Evolutionary conservation across 2,797 vertebrate species (phyloP), one percentile per base, ranked within the genome.

Genomic region (Rhynchotus rufescens): DNA sequence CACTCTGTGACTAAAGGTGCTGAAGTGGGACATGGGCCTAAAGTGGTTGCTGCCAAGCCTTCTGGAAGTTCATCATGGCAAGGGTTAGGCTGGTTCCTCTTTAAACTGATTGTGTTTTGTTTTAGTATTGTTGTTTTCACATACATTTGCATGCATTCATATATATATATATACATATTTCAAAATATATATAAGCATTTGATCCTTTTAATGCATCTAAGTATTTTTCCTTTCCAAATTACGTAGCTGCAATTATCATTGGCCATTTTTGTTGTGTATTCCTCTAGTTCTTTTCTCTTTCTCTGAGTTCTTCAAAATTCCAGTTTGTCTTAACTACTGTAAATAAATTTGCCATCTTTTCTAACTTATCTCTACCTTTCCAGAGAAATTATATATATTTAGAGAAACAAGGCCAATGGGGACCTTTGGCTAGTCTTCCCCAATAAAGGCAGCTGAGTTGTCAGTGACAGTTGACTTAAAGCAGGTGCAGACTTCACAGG

Each of bases 151-250:
- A 54, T 54, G 15, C 52, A 30, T 54, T 54, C 28, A 54, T 36
- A 36, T 36, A 36, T 36, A 36, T 36, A 36, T 36, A 36, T 54
- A 54, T 54, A 30, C 28, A 26, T 30, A 30, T 54, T 54, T 30
- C 0, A 0, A 22, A 64, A 21, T 0, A 0, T 26, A 36, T 42
- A 14, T 21, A 69, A 30, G 38, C 8, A 30, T 61, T 71, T 62
- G 28, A 45, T 83, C 22, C 30, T 16, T 86, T 16, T n/a, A 47
- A 67, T 45, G 28, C 22, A 20, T 34, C 9, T 30, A 28, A 76
- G 12, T 44, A 42, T 30, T 62, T 67, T 75, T 76, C 52, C 54
- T 38, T 75, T 59, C 45, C 22, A 60, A 34, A 56, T 81, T 36
- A 30, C 12, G 15, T 2, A 1, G 13, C 34, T 67, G 21, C 36